These are phyloP conservation scores for Apomyelois bistriatella DNA, from an alignment of 2,888 invertebrate genomes.

Conservation along the genomic window DNA sequence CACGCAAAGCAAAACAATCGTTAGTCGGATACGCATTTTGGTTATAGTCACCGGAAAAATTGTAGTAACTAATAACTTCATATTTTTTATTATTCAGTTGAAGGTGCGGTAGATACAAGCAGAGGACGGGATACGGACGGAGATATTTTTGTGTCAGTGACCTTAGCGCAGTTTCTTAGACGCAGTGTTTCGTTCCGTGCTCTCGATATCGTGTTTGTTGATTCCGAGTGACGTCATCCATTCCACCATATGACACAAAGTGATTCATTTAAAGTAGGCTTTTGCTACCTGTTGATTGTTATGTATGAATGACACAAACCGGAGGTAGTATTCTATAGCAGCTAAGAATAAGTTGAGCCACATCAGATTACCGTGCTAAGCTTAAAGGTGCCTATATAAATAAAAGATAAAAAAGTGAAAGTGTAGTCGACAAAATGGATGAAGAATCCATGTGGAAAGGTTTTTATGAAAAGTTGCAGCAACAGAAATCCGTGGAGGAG, in stretches of 20 bases:
- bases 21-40: conserved; percentile 26
- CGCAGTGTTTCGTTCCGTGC: conserved; percentile 33
- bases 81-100: neutral
- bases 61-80: conserved; percentile 11
- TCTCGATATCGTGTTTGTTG: conserved; percentile 32
- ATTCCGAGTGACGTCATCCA: conserved; percentile 58
- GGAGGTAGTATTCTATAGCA: neutral
- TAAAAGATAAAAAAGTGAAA: neutral
- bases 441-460: conserved; percentile 90
- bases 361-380: neutral
- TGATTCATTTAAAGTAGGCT: conserved; percentile 47
- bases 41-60: conserved; percentile 19
- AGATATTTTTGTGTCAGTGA: conserved; percentile 42
- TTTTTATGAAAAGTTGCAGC: conserved; percentile 84
- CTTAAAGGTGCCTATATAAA: neutral
- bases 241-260: conserved; percentile 57
- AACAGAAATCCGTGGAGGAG: conserved; percentile 81
- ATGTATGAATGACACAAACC: neutral
- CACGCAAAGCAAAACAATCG: conserved; percentile 48
- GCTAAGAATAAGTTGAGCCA: neutral
- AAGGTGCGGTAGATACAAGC: conserved; percentile 17
- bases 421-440: conserved; percentile 58
- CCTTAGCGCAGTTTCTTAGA: conserved; percentile 28
- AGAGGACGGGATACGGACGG: conserved; percentile 10
- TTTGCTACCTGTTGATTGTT: conserved; percentile 33